phyloP scores from a whole-genome alignment of 2,888 invertebrate species.

The Minunthozetes semirufus region DNA sequence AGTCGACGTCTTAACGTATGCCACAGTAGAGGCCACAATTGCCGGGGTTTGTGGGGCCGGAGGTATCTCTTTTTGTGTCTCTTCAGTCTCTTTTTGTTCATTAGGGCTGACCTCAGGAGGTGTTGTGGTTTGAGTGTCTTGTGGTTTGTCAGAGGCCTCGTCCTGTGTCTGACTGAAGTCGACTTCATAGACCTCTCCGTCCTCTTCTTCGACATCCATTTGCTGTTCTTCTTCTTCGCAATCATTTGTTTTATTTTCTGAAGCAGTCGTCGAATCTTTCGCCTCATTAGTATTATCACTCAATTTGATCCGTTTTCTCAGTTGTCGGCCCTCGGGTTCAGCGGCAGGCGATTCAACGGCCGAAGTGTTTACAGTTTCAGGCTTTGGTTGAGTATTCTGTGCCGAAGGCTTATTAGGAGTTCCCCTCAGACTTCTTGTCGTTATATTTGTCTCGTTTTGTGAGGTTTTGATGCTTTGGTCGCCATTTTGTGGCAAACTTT shows the following conservation, averaged over 20 bases:
- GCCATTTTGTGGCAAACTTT: too few species aligned
- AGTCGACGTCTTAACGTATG: background rate
- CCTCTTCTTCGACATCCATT: background rate
- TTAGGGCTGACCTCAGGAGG: background rate
- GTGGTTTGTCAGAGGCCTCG: background rate
- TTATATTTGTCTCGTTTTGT: too few species aligned
- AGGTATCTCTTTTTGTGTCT: too few species aligned
- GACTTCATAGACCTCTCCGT: conserved; percentile 12
- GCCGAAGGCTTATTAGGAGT: too few species aligned
- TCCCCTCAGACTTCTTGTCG: too few species aligned
- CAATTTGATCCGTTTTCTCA: conserved; percentile 6
- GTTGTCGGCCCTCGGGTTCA: conserved; percentile 8
- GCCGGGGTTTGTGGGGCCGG: background rate
- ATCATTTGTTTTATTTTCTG: background rate
- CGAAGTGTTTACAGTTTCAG: too few species aligned
- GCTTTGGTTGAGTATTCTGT: background rate
- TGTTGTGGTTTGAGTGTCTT: background rate
- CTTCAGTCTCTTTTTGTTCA: background rate
- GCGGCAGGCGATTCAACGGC: background rate
- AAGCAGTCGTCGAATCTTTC: background rate
- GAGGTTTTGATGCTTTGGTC: too few species aligned
- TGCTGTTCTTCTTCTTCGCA: background rate
- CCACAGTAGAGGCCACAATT: background rate
- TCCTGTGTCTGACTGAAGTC: background rate
- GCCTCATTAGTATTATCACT: background rate